Percentiles rank a stretch among this genome's conserved stretches.
Conservation (phyloP, 2,888 invertebrate genomes). For the Tanypteryx hageni region DNA sequence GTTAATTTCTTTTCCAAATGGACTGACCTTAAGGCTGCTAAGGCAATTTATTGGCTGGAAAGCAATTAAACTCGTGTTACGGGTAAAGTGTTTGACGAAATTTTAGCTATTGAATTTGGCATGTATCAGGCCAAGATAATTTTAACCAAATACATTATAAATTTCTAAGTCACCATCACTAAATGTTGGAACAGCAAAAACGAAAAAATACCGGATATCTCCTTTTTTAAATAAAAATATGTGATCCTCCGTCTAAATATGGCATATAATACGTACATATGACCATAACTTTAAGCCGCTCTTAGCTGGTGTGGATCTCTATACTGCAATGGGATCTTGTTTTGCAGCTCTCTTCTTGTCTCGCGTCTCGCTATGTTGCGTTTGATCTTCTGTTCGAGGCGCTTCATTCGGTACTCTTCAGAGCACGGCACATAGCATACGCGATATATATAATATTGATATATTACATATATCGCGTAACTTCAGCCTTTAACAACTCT, state of each 20-base stretch:
- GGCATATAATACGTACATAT: slow-evolving; percentile 47
- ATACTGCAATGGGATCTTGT: slow-evolving; percentile 1
- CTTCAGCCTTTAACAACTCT: too few relatives aligned
- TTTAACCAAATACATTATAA: too few relatives aligned
- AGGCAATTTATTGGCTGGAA: slow-evolving; percentile 57
- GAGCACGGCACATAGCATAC: neutral
- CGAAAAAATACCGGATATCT: neutral
- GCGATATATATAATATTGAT: too few relatives aligned
- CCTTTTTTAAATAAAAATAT: neutral
- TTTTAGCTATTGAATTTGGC: too few relatives aligned
- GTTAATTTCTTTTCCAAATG: slow-evolving; percentile 58
- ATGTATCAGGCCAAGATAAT: too few relatives aligned
- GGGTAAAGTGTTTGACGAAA: neutral
- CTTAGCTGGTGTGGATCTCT: neutral
- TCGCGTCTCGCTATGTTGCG: neutral
- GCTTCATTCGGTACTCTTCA: neutral
- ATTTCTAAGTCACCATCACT: neutral
- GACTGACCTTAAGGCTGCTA: slow-evolving; percentile 44
- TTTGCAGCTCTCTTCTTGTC: neutral
- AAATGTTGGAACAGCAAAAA: neutral
- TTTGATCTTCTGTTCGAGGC: neutral
- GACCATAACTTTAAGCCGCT: neutral
- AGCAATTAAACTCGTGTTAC: neutral
- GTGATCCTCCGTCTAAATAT: neutral
- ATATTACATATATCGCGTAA: too few relatives aligned